Conservation (phyloP, 2,888 invertebrate genomes). For the Chymomyza amoena region DNA sequence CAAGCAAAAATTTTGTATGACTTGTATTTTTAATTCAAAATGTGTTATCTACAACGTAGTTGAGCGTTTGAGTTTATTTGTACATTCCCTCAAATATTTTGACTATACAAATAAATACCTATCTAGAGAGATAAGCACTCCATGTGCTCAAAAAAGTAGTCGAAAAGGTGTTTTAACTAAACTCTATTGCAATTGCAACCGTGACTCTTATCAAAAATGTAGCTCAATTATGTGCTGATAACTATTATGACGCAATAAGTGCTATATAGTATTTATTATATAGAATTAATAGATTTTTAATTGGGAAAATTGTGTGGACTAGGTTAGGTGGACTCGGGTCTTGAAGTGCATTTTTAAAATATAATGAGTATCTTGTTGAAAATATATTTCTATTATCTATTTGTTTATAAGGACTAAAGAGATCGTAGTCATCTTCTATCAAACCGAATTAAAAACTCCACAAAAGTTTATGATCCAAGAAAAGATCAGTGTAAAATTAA, state of each 20-base stretch:
- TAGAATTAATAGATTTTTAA: background rate
- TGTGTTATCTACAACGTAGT: background rate
- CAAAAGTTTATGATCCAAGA: too few species aligned
- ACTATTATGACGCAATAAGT: background rate
- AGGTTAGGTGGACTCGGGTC: too few species aligned
- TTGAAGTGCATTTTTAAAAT: too few species aligned
- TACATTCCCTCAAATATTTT: background rate
- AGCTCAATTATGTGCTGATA: background rate
- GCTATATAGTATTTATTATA: background rate
- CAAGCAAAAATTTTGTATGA: background rate
- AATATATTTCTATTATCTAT: too few species aligned
- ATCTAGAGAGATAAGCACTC: background rate
- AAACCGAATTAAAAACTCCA: too few species aligned
- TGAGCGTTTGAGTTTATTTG: background rate
- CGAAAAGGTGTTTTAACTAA: background rate
- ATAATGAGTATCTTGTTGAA: too few species aligned
- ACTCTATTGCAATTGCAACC: background rate
- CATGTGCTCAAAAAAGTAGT: background rate
- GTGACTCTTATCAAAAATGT: background rate
- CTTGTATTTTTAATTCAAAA: background rate
- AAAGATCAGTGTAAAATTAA: too few species aligned
- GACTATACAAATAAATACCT: background rate
- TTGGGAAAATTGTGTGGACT: too few species aligned
- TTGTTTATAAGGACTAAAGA: too few species aligned
- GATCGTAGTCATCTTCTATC: too few species aligned